phyloP scores from a whole-genome alignment of 2,797 vertebrate species.

The Poecilia wingei region DNA sequence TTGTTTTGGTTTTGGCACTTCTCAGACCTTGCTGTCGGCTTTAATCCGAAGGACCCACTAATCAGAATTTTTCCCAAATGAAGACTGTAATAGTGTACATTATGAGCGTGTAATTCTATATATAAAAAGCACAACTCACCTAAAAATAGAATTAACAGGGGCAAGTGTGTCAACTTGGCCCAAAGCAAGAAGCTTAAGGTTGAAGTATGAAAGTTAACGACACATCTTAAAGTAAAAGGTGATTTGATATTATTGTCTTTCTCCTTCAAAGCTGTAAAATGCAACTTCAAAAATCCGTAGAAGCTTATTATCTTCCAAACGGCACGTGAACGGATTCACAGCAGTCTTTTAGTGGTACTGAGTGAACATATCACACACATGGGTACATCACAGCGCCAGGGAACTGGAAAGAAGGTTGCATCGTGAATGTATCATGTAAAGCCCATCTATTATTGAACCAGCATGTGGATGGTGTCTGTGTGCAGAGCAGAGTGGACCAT shows the following conservation, averaged over 20 bases:
- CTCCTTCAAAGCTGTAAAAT: background rate
- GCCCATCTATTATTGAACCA: constrained; percentile 54
- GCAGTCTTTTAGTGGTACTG: background rate
- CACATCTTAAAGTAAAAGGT: background rate
- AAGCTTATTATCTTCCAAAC: background rate
- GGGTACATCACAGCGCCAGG: constrained; percentile 6
- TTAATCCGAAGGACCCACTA: background rate
- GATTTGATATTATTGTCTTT: background rate
- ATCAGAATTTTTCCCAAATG: background rate
- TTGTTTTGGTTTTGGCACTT: background rate
- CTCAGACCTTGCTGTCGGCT: background rate
- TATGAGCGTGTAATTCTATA: background rate
- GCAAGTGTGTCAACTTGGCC: background rate
- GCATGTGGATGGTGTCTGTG: constrained; percentile 34
- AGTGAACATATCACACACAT: constrained; percentile 9
- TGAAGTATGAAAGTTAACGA: background rate
- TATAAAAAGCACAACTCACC: background rate
- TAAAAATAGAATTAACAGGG: background rate
- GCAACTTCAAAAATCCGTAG: background rate
- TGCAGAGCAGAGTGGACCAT: constrained; percentile 41
- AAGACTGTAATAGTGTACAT: background rate
- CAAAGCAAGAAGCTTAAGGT: background rate
- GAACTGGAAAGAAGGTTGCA: constrained; percentile 4
- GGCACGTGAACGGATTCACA: background rate
- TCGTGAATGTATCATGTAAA: constrained; percentile 51